Conservation (phyloP, 1,140 invertebrate genomes). For the Pteromalus puparum region DNA sequence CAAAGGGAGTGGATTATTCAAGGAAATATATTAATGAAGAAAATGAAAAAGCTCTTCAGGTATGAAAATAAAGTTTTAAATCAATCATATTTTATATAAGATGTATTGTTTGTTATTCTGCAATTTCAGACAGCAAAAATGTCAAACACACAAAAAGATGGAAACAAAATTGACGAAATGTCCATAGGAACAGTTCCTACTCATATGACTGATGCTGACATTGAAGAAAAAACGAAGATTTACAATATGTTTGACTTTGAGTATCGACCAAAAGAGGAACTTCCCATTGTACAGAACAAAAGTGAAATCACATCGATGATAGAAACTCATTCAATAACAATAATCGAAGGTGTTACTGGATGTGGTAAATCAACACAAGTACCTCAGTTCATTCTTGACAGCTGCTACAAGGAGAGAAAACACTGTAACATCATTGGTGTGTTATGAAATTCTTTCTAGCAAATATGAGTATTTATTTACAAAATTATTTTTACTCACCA, state of each 20-base stretch:
- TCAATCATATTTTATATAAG: background rate
- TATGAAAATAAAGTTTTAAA: constrained; percentile 47
- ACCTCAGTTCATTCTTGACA: constrained; percentile 91
- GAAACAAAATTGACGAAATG: constrained; percentile 58
- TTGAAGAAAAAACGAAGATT: constrained; percentile 60
- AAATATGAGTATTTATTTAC: constrained; percentile 18
- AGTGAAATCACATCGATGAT: constrained; percentile 80
- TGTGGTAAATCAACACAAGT: constrained; percentile 89
- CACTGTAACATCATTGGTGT: constrained; percentile 85
- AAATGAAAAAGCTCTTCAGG: constrained; percentile 61
- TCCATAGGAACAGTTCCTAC: constrained; percentile 61
- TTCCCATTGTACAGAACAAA: constrained; percentile 57
- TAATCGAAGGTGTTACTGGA: constrained; percentile 94
- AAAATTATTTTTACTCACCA: constrained; percentile 21
- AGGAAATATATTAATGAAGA: constrained; percentile 64
- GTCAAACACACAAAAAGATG: background rate
- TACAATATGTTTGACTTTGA: constrained; percentile 66
- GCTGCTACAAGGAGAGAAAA: constrained; percentile 77
- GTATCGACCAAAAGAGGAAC: constrained; percentile 56
- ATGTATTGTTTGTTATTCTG: constrained; percentile 33
- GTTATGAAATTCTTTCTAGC: constrained; percentile 20
- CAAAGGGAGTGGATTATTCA: constrained; percentile 61
- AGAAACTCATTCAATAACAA: constrained; percentile 80
- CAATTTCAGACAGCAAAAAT: constrained; percentile 49
- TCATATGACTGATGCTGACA: constrained; percentile 40